A percentile compares a stretch with the other conserved stretches of the same genome.
Evolutionary conservation across 1,140 invertebrate species (phyloP).

Genomic region (Zaprionus lachaisei): DNA sequence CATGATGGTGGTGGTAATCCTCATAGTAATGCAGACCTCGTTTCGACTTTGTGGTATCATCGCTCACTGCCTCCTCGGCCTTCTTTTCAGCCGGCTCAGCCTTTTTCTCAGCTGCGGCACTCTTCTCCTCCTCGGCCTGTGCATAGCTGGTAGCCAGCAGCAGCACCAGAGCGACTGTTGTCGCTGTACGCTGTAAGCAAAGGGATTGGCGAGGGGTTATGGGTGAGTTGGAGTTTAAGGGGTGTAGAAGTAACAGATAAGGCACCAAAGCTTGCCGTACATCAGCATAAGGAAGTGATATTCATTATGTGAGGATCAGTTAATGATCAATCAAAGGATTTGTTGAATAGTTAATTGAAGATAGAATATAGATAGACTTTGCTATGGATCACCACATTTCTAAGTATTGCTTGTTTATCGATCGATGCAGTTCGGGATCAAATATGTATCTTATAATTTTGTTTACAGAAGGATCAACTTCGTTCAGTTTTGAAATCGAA

Average conservation of each 20-base stretch:
- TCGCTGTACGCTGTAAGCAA: conserved; percentile 82
- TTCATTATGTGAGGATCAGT: neutral
- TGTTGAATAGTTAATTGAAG: neutral
- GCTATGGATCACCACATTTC: neutral
- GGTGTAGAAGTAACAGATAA: neutral
- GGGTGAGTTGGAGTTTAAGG: neutral
- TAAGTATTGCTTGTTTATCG: neutral
- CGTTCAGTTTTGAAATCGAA: neutral
- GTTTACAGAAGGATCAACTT: neutral
- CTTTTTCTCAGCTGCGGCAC: conserved; percentile 85
- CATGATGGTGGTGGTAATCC: conserved; percentile 82
- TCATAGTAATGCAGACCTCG: conserved; percentile 87
- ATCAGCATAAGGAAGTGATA: neutral
- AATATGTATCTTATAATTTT: neutral
- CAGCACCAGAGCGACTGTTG: conserved; percentile 85
- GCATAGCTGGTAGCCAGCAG: conserved; percentile 83
- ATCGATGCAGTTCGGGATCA: neutral
- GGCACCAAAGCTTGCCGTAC: neutral
- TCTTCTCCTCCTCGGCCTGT: conserved; percentile 77
- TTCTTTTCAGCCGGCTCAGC: conserved; percentile 77
- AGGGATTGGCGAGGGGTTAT: neutral
- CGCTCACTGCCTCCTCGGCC: conserved; percentile 84
- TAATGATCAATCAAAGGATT: neutral
- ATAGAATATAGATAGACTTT: neutral
- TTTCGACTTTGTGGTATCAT: conserved; percentile 88